These are phyloP conservation scores for Urocyon cinereoargenteus DNA, from an alignment of 2,797 vertebrate species.

Conservation along the genomic window DNA sequence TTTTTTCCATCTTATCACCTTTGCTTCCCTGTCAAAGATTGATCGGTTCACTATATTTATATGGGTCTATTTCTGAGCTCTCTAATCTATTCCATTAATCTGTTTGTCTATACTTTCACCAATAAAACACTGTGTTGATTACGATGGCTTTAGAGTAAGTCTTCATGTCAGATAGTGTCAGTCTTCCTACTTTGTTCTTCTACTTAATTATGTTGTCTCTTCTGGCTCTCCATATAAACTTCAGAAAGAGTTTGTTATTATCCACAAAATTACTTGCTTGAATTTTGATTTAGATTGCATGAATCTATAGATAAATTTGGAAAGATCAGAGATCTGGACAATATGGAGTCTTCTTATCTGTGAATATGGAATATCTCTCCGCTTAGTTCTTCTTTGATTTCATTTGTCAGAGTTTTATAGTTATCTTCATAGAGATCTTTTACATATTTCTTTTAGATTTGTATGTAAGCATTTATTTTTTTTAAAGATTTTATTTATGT, in stretches of 20 bases:
- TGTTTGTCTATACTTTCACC: background rate
- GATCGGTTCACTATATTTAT: background rate
- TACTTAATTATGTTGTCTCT: background rate
- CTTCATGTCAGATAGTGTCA: background rate
- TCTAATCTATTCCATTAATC: background rate
- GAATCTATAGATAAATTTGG: background rate
- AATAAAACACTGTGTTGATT: background rate
- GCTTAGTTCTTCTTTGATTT: background rate
- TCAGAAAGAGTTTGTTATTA: background rate
- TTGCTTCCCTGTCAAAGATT: background rate
- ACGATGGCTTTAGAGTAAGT: background rate
- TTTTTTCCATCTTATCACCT: background rate
- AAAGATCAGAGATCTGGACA: background rate
- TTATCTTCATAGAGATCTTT: background rate
- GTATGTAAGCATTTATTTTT: background rate
- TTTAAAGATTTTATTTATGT: no score
- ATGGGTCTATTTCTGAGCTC: background rate
- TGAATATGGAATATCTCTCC: background rate
- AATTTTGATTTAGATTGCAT: background rate
- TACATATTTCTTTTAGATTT: background rate
- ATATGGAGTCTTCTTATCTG: background rate
- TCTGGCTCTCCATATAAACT: background rate
- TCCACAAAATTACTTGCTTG: background rate
- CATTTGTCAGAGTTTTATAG: background rate
- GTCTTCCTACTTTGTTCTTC: background rate